Base-by-base conservation (phyloP, 2,113 vertebrate genomes). In the Phyllopteryx taeniolatus region DNA sequence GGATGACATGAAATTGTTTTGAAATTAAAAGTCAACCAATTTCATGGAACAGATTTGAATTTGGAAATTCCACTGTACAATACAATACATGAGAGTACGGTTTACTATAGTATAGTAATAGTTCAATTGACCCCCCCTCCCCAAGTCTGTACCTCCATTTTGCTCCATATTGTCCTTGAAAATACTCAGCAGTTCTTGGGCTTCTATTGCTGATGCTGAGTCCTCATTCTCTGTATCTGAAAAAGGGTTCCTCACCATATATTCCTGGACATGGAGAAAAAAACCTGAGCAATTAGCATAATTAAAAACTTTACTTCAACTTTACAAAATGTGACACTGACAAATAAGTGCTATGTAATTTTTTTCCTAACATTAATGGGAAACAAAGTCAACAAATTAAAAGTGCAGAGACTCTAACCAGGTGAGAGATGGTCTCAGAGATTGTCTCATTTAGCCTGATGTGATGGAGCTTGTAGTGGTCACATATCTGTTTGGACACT, bases 391-490 rank as follows among this genome's bases (percentile, higher is more conserved):
- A 51, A 42, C 10, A 7, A 15, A 20, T 68, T 13, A 1, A n/a
- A 39, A 15, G 4, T 19, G 42, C 11, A n/a, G 5, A 39, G 10
- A 11, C 6, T 33, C 81, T 78, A 68, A 99, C 96, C 92, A 98
- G 91, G 5, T 90, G 73, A 8, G 88, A 67, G 13, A 96, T 88
- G 72, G 91, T 91, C 81, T 98, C 94, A 1, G 91, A 56, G 73
- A 98, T 87, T 33, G 90, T 86, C 0, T 94, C 91, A 72, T 93
- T 94, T 73, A 91, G 69, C 8, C 84, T 92, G 64, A 98, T 67
- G 79, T 96, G 93, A 69, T 96, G 95, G 13, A 98, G 82, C 67
- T 89, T 95, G 91, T 98, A 99, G 78, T 93, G 73, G 27, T 91
- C 92, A 85, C 93, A 92, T 77, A 98, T 85, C 33, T 87, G 86